Evolutionary conservation across 1,140 invertebrate genomes (phyloP), one percentile per base, ranked within the genome.

Genomic region (Ctenoplectra terminalis): DNA sequence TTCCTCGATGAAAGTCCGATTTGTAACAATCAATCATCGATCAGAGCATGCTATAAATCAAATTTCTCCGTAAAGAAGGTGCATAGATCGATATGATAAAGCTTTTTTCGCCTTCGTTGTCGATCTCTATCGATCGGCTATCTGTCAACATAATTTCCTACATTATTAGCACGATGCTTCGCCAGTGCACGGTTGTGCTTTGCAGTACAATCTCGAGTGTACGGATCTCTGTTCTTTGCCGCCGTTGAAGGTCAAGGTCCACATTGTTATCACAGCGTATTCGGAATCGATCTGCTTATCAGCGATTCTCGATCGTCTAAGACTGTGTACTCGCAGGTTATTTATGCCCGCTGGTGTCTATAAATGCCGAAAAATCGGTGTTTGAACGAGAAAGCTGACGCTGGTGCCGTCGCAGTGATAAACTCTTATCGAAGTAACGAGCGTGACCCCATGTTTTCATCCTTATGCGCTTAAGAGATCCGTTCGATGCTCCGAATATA

Each of bases 231-330:
- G 17, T 52, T 48, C 23, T 40, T 56, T 23, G 29, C 8, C 43
- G 11, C 46, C 23, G 11, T 8, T n/a, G 9, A 40, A 9, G 72
- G 60, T 74, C 76, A 86, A 87, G 76, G 52, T 86, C 26, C 56
- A 48, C 8, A 11, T 2, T 0, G 5, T 60, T 81, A 81, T 84
- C 66, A 31, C 11, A 9, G 23, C 23, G 3, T 46, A 40, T 74
- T 61, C 3, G 58, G 2, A 8, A 86, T 83, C 50, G n/a, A 78
- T 60, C 48, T 7, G 23, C 20, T 83, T 71, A 69, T 71, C 69
- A 20, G 31, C n/a, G 56, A 76, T 64, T 15, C 56, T 29, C n/a
- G 48, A 82, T 78, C 61, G 3, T 26, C 9, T 7, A 15, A 13
- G 4, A 23, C 20, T 6, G 2, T 2, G 1, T 11, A 2, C 13